phyloP scores from a whole-genome alignment of 2,113 vertebrate species.

The Myiozetetes cayanensis region DNA sequence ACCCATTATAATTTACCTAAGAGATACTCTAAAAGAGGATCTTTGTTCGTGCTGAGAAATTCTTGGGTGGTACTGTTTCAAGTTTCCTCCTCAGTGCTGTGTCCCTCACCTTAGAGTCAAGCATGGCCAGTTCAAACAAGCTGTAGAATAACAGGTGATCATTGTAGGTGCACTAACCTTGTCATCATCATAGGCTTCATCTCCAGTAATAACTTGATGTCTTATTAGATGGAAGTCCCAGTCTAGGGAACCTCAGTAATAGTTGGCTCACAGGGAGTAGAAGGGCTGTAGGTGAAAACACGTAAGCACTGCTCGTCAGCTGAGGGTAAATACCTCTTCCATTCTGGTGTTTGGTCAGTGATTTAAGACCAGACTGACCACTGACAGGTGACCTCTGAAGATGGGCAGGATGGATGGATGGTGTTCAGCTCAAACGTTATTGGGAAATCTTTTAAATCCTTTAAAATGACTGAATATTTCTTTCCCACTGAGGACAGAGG shows the following conservation, averaged over 20 bases:
- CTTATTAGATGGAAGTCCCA: background rate
- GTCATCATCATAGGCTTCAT: background rate
- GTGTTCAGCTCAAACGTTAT: background rate
- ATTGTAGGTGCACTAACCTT: background rate
- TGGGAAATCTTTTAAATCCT: background rate
- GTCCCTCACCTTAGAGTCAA: background rate
- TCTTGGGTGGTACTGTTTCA: background rate
- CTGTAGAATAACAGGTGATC: background rate
- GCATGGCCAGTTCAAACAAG: background rate
- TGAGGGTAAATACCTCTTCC: background rate
- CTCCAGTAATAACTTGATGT: background rate
- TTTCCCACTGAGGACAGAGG: background rate
- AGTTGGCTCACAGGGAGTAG: background rate
- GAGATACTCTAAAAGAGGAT: background rate
- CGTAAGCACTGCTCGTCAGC: background rate
- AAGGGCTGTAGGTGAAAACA: background rate
- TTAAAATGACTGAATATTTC: background rate
- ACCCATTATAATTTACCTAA: background rate
- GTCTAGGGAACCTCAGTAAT: background rate
- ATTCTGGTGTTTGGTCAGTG: background rate
- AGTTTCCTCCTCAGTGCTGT: background rate
- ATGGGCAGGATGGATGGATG: background rate
- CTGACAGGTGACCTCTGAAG: background rate
- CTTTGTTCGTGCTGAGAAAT: conserved; percentile 15
- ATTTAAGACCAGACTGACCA: background rate